A percentile compares a stretch with the other conserved stretches of the same genome.
phyloP scores from a whole-genome alignment of 2,113 vertebrate genomes.

The Vireo altiloquus region DNA sequence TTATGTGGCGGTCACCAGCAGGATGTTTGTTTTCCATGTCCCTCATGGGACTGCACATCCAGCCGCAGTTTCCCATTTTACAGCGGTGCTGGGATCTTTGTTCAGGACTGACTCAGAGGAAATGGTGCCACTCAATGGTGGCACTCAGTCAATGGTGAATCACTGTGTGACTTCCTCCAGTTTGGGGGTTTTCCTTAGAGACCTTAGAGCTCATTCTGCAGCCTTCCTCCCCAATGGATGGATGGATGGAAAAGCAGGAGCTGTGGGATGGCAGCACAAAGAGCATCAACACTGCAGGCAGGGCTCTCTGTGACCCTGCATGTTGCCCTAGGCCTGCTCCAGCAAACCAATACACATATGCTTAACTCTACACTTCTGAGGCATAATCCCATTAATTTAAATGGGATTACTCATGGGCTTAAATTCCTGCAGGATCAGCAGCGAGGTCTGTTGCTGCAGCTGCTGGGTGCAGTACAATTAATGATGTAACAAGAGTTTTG shows the following conservation, averaged over 20 bases:
- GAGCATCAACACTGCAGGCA: background rate
- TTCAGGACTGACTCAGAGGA: conserved; percentile 53
- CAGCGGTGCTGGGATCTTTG: background rate
- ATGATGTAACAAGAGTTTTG: background rate
- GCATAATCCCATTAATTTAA: conserved; percentile 59
- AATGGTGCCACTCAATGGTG: background rate
- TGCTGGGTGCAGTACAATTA: background rate
- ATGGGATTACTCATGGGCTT: conserved; percentile 38
- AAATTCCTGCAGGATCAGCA: conserved; percentile 59
- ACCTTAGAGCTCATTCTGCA: background rate
- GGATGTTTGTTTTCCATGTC: conserved; percentile 51
- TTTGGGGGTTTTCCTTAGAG: background rate
- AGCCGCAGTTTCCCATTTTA: background rate
- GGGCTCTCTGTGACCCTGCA: accelerated
- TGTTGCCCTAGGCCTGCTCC: background rate
- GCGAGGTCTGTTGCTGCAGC: conserved; percentile 41
- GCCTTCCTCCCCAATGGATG: background rate
- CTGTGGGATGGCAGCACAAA: background rate
- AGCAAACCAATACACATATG: conserved; percentile 6
- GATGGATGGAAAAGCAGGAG: background rate
- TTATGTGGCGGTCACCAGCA: background rate
- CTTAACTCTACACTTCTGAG: conserved; percentile 58
- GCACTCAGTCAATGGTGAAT: background rate
- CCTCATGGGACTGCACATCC: background rate
- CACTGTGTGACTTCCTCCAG: background rate